Percentiles rank a stretch among this genome's conserved stretches.
These are phyloP conservation scores for Ostrea edulis DNA, from an alignment of 1,140 invertebrate species.

Conservation along the genomic window DNA sequence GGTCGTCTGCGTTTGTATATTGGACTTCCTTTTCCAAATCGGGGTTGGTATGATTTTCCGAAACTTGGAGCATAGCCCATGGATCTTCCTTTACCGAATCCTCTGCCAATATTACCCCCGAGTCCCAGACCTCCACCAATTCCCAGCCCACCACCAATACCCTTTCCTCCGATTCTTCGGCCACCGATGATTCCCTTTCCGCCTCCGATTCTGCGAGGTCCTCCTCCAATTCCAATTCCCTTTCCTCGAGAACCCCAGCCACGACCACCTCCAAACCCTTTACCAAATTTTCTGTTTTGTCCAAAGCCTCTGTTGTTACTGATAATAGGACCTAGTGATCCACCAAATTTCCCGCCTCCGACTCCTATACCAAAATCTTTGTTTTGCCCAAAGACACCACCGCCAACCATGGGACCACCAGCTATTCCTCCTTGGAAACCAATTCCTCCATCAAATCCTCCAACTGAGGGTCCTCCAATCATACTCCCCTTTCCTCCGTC, in stretches of 20 bases:
- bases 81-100: constrained; percentile 2
- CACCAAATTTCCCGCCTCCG: background rate
- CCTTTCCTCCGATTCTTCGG: background rate
- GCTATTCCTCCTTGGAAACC: background rate
- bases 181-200: background rate
- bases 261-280: background rate
- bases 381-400: background rate
- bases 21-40: background rate
- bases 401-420: background rate
- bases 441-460: background rate
- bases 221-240: constrained; percentile 2
- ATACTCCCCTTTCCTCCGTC: background rate
- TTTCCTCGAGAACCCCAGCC: background rate
- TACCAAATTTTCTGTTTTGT: background rate
- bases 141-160: background rate
- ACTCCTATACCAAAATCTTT: background rate
- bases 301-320: background rate
- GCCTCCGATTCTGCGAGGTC: background rate
- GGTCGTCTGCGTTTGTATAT: background rate
- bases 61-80: background rate
- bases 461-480: background rate
- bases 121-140: background rate
- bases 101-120: background rate
- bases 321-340: background rate
- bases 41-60: background rate